Conservation (phyloP, 2,888 invertebrate species). For the Dioctria linearis region DNA sequence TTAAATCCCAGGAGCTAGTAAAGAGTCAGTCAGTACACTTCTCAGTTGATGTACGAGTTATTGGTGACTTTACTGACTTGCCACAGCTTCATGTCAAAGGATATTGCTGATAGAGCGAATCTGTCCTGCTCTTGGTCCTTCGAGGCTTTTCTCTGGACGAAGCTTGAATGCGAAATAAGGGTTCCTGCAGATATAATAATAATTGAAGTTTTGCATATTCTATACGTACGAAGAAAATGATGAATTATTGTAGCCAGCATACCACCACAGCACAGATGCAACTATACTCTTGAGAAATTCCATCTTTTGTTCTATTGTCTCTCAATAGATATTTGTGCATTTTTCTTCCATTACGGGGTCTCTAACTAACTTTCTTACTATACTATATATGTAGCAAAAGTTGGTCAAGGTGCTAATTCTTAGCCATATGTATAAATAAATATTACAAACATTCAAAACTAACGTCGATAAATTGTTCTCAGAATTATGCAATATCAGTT, state of each 20-base stretch:
- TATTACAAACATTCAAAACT: no score
- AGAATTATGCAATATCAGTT: no score
- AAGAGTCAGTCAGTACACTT: conserved; percentile 49
- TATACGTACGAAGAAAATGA: conserved; percentile 1
- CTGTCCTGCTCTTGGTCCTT: conserved; percentile 34
- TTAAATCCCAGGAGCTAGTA: conserved; percentile 50
- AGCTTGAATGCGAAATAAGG: conserved; percentile 37
- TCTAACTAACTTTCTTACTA: no score
- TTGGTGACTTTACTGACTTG: conserved; percentile 39
- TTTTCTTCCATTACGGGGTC: no score
- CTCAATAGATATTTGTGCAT: no score
- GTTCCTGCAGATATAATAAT: conserved; percentile 28
- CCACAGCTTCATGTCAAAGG: conserved; percentile 36
- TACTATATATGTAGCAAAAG: no score
- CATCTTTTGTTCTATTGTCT: no score
- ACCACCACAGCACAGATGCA: background rate
- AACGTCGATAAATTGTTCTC: no score
- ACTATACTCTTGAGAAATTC: no score
- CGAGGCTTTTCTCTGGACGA: conserved; percentile 29
- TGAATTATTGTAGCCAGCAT: background rate
- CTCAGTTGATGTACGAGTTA: conserved; percentile 43
- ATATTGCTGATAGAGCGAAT: conserved; percentile 46
- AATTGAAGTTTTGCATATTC: conserved; percentile 48
- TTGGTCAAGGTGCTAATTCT: no score
- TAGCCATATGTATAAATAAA: no score